Evolutionary conservation across 2,888 invertebrate genomes (phyloP).

Genomic region (Nesidiocoris tenuis): DNA sequence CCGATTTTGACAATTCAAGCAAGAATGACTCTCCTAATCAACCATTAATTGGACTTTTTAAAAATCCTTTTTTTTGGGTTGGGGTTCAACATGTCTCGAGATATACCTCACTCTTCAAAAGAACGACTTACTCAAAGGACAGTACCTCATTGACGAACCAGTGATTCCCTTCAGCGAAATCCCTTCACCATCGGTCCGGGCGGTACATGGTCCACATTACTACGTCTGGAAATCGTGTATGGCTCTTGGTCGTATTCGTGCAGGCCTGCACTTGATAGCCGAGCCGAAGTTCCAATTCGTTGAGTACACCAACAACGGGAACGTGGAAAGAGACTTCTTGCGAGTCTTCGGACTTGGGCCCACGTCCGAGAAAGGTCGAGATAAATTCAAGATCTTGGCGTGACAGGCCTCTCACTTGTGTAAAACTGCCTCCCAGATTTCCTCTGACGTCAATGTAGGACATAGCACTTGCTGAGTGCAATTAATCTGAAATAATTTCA

Average conservation of each 20-base stretch:
- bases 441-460: slow-evolving; percentile 51
- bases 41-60: too few species aligned
- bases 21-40: too few species aligned
- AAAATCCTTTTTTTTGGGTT: too few species aligned
- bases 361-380: slow-evolving; percentile 46
- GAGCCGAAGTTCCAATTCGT: slow-evolving; percentile 51
- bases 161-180: too few species aligned
- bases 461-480: too few species aligned
- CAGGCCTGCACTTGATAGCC: slow-evolving; percentile 49
- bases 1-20: too few species aligned
- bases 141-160: too few species aligned
- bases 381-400: slow-evolving; percentile 48
- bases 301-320: slow-evolving; percentile 50
- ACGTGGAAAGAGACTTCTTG: slow-evolving; percentile 51
- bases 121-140: too few species aligned
- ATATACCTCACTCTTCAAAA: too few species aligned
- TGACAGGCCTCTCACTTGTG: slow-evolving; percentile 51
- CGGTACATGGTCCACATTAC: slow-evolving; percentile 46
- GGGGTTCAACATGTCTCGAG: too few species aligned
- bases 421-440: slow-evolving; percentile 51
- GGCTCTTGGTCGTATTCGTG: slow-evolving; percentile 44
- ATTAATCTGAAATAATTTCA: too few species aligned
- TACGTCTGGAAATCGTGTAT: slow-evolving; percentile 40
- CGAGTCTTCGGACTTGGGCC: slow-evolving; percentile 49
- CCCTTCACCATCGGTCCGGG: slow-evolving; percentile 19